Evolutionary conservation across 2,797 vertebrate genomes (phyloP), one percentile per base, ranked within the genome.

Genomic region (Gallinago stenura): DNA sequence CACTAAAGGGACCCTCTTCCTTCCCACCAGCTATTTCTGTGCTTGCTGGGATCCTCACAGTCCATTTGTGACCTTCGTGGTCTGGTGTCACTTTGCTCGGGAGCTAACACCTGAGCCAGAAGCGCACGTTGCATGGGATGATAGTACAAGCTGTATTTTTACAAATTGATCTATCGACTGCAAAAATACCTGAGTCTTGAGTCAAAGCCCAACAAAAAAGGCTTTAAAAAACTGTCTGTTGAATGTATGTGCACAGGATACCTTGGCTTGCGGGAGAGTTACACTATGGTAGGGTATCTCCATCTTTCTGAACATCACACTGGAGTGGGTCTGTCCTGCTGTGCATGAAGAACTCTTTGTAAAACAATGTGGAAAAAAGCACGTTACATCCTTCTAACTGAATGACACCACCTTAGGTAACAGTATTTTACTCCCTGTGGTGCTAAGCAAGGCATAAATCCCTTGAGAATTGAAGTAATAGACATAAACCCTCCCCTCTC

Each of bases 361-460:
- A 64, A 83, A 95, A 60, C 57, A 51, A 48, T 6, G 41, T 78
- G 56, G 61, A 60, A 90, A 92, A 39, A 62, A 56, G 72, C 57
- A 45, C 0, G 1, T 68, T 77, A 8, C 65, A 35, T 56, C 78
- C 73, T 91, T 97, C 71, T 39, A 89, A 87, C 26, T 76, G 92
- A 93, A 91, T 87, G 86, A 90, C 92, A 90, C 66, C 9, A 12
- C 75, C 95, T 92, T 79, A 64, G 90, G 92, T 81, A 97, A 95
- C 76, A 78, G 71, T 80, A 37, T 90, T 93, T 93, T 86, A 83
- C 80, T 93, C 91, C 92, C 89, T 26, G 91, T 70, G 83, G 94
- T 89, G 92, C 86, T 89, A 96, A 95, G 85, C 92, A 95, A 96
- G 80, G 66, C 80, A 96, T 95, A 96, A 96, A 97, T 96, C 88